Evolutionary conservation across 2,888 invertebrate species (phyloP).

Genomic region (Erebia aethiops): DNA sequence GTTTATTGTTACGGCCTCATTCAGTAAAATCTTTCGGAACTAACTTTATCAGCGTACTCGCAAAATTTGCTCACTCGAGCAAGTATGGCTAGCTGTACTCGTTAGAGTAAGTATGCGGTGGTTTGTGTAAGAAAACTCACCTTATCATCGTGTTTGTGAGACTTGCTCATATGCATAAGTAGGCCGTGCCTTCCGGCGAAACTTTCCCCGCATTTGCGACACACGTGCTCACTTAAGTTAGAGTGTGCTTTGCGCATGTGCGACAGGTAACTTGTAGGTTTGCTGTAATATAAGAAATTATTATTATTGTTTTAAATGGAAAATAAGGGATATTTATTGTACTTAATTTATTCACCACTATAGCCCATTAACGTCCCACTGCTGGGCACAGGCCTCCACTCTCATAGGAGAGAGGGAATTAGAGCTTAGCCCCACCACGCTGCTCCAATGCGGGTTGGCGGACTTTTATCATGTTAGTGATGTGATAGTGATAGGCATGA

Average conservation of each 20-base stretch:
- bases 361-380: no score
- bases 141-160: slow-evolving; percentile 40
- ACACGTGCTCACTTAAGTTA: slow-evolving; percentile 53
- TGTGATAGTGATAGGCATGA: no score
- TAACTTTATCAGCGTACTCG: slow-evolving; percentile 39
- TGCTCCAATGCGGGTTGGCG: no score
- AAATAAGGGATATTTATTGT: no score
- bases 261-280: slow-evolving; percentile 60
- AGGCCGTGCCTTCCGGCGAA: slow-evolving; percentile 61
- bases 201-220: slow-evolving; percentile 59
- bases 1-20: no score
- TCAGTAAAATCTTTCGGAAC: no score
- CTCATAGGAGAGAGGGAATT: no score
- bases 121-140: slow-evolving; percentile 42
- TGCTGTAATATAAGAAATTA: slow-evolving; percentile 45
- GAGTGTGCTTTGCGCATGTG: slow-evolving; percentile 63
- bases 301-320: neutral
- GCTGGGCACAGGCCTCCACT: no score
- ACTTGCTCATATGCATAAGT: slow-evolving; percentile 59
- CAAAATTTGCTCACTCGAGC: slow-evolving; percentile 60
- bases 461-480: no score
- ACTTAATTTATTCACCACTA: no score
- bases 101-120: slow-evolving; percentile 59
- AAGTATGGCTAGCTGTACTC: slow-evolving; percentile 50
- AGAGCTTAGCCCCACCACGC: no score